phyloP scores from a whole-genome alignment of 2,113 vertebrate genomes.

The Antechinus stuartii region DNA sequence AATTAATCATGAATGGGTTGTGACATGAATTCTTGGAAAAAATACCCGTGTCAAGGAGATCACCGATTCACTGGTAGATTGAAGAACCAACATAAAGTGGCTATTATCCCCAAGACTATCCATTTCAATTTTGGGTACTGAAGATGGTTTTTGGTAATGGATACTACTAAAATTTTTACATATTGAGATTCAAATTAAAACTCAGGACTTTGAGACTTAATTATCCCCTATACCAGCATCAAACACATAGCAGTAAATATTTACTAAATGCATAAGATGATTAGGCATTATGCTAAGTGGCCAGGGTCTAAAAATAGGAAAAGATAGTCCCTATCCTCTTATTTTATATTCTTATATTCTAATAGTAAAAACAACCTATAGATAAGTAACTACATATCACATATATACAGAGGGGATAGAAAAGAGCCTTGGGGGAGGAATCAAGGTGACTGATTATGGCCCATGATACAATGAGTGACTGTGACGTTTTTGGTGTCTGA shows the following conservation, averaged over 20 bases:
- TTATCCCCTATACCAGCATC: background rate
- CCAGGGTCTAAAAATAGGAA: background rate
- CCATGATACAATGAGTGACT: too few relatives aligned
- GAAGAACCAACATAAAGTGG: background rate
- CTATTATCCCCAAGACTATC: background rate
- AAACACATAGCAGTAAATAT: background rate
- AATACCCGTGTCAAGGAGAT: background rate
- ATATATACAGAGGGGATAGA: background rate
- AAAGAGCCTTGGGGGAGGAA: background rate
- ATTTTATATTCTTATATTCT: background rate
- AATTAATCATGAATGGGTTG: background rate
- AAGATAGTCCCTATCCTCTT: background rate
- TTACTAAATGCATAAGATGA: background rate
- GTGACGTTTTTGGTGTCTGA: too few relatives aligned
- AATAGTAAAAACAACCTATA: background rate
- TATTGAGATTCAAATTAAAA: background rate
- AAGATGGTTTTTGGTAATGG: background rate
- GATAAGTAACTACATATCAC: background rate
- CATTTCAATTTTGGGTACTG: background rate
- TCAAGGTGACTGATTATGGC: background rate
- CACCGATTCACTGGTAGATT: background rate
- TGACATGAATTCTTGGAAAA: background rate
- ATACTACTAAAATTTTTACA: background rate
- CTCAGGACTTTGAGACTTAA: background rate
- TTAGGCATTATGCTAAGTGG: background rate